Percentiles rank a stretch among this genome's conserved stretches.
Conservation (phyloP, 1,140 invertebrate species). For the Leucophenga varia region DNA sequence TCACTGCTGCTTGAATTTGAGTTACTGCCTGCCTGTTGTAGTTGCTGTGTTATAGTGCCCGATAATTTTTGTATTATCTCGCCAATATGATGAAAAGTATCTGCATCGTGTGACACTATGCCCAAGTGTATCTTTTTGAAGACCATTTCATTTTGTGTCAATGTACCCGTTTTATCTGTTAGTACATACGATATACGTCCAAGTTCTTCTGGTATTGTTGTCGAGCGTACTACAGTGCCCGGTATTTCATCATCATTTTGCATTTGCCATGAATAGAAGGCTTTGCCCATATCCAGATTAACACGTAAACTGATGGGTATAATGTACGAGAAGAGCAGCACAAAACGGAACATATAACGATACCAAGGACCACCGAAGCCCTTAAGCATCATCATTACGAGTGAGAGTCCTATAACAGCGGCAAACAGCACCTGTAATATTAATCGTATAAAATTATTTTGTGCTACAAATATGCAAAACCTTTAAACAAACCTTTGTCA, state of each 20-base stretch:
- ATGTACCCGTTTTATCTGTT: slow-evolving; percentile 97
- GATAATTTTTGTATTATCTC: slow-evolving; percentile 56
- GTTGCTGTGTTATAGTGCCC: slow-evolving; percentile 33
- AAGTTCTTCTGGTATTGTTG: slow-evolving; percentile 98
- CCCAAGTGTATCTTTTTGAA: slow-evolving; percentile 93
- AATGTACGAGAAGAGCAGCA: slow-evolving; percentile 97
- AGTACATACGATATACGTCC: slow-evolving; percentile 93
- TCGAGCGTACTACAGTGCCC: slow-evolving; percentile 96
- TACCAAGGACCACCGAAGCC: slow-evolving; percentile 97
- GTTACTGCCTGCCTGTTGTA: slow-evolving; percentile 29
- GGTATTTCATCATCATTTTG: slow-evolving; percentile 90
- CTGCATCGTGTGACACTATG: slow-evolving; percentile 81
- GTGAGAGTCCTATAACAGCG: slow-evolving; percentile 85
- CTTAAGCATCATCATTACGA: slow-evolving; percentile 95
- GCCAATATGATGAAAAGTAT: slow-evolving; percentile 69
- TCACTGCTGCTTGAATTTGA: slow-evolving; percentile 31
- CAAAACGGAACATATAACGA: slow-evolving; percentile 93
- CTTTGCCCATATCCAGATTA: slow-evolving; percentile 98
- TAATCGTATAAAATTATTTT: slow-evolving; percentile 2
- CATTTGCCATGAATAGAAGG: slow-evolving; percentile 96
- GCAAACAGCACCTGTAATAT: slow-evolving; percentile 76
- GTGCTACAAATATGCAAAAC: neutral
- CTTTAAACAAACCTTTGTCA: slow-evolving; percentile 74
- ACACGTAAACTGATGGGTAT: slow-evolving; percentile 98
- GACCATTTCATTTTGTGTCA: slow-evolving; percentile 99